Evolutionary conservation across 2,888 invertebrate species (phyloP), one percentile per base, ranked within the genome.

Genomic region (Acanthosepion lycidas): DNA sequence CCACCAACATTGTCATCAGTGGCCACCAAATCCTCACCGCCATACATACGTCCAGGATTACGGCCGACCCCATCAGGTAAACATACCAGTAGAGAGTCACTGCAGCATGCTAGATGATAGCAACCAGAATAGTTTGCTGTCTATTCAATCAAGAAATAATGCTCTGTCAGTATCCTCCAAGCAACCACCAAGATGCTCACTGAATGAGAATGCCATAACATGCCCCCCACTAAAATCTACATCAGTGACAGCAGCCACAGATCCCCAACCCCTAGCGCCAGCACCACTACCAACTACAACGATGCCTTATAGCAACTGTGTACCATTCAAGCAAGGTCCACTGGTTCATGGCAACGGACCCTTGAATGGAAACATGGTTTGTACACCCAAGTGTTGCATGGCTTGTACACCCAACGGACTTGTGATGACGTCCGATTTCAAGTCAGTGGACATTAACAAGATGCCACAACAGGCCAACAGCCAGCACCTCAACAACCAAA

Each of bases 261-360:
- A 28, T 93, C 49, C 53, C 12, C 49, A 49, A 5, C 23, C 93
- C 53, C 49, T 20, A 42, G 26, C 49, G 12, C 26, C 49, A n/a
- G n/a, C 51, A 6, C n/a, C 93, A 28, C 18, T n/a, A 49, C n/a
- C 49, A 49, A 42, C 51, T 51, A 92, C 92, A 92, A 51, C 20
- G 93, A 93, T 93, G 93, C 93, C 93, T 93, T 93, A 93, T 93
- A 93, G 51, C 49, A 93, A 78, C 78, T 93, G 93, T 53, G n/a
- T 53, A 15, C 93, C 53, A 28, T 93, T 93, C 93, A 93, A 93
- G n/a, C 93, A 93, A 51, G 49, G 93, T 53, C 93, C 28, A 53
- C 93, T 93, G 93, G 93, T 93, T 93, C 93, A 93, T 53, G 93
- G 49, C 49, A 51, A 93, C 53, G 49, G 93, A 53, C 93, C 53